Evolutionary conservation across 2,888 invertebrate genomes (phyloP).

Genomic region (Monoplex corrugatus): DNA sequence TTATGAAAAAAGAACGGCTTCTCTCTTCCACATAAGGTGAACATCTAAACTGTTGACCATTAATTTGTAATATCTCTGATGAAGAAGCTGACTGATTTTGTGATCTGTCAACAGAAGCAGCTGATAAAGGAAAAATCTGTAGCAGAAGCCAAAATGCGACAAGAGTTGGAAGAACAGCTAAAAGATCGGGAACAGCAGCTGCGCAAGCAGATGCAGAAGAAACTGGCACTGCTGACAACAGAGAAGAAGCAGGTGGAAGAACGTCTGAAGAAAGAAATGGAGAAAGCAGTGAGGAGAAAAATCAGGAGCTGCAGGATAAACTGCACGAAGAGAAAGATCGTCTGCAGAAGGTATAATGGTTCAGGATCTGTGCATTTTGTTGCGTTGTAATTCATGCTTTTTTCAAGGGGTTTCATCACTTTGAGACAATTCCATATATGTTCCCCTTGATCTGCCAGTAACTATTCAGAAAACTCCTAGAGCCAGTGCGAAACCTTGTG

Average conservation of each 20-base stretch:
- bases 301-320: constrained; percentile 70
- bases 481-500: no score
- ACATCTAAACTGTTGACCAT: no score
- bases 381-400: no score
- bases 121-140: constrained; percentile 50
- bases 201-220: constrained; percentile 62
- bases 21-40: no score
- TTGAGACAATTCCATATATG: no score
- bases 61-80: no score
- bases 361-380: no score
- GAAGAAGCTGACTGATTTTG: no score
- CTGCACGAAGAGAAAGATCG: constrained; percentile 61
- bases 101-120: constrained; percentile 38
- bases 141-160: constrained; percentile 59
- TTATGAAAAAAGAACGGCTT: no score
- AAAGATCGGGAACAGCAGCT: constrained; percentile 62
- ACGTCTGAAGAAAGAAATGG: constrained; percentile 83
- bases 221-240: constrained; percentile 55
- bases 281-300: constrained; percentile 84
- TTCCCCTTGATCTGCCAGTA: no score
- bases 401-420: no score
- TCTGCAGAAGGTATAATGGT: constrained; percentile 55
- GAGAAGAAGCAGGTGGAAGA: constrained; percentile 77
- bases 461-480: no score
- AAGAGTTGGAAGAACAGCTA: constrained; percentile 60